Conservation (phyloP, 2,797 vertebrate species). For the Diceros bicornis region DNA sequence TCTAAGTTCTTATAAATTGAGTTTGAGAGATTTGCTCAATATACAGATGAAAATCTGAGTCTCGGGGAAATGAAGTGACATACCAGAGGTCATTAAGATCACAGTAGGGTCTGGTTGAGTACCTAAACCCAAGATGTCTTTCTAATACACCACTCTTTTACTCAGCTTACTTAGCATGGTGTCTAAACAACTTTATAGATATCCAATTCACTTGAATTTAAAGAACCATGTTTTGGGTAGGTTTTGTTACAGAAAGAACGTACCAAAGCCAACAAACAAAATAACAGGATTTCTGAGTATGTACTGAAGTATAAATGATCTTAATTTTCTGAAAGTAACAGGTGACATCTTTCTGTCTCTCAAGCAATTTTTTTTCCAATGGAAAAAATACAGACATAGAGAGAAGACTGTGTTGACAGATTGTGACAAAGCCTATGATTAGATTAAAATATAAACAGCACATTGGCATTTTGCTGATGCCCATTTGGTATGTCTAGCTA, state of each 20-base stretch:
- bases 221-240: slow-evolving; percentile 3
- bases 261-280: slow-evolving; percentile 48
- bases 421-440: background rate
- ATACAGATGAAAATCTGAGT: slow-evolving; percentile 7
- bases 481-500: slow-evolving; percentile 60
- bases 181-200: slow-evolving; percentile 50
- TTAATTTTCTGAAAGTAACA: slow-evolving; percentile 76
- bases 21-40: background rate
- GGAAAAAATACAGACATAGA: background rate
- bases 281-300: slow-evolving; percentile 13
- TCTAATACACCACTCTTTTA: background rate
- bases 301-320: slow-evolving; percentile 58
- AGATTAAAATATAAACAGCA: slow-evolving; percentile 61
- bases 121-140: background rate
- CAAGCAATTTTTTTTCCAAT: background rate
- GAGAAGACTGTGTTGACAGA: background rate
- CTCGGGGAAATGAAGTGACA: background rate
- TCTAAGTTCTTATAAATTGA: background rate
- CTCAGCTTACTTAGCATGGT: background rate
- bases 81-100: background rate
- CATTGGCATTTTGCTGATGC: slow-evolving; percentile 22
- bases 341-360: slow-evolving; percentile 55
- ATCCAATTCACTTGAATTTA: slow-evolving; percentile 59
- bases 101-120: background rate
- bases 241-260: slow-evolving; percentile 68